These are phyloP conservation scores for Chymomyza costata DNA, from an alignment of 1,140 invertebrate genomes.

Conservation along the genomic window DNA sequence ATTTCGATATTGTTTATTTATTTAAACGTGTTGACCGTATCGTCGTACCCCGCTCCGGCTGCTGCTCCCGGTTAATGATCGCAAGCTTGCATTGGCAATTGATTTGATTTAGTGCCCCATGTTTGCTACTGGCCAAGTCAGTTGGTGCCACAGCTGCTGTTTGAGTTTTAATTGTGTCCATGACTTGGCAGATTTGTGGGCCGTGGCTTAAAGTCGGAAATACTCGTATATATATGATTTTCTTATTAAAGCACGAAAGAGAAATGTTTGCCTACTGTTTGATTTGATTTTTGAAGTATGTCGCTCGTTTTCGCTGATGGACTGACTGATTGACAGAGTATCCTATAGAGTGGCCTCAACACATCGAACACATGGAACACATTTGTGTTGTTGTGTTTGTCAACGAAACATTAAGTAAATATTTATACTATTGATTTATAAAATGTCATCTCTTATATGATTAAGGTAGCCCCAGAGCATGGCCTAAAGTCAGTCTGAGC, in stretches of 20 bases:
- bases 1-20: conserved; percentile 62
- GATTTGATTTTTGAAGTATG: conserved; percentile 69
- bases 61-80: conserved; percentile 37
- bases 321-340: too few species aligned
- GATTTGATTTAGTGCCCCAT: conserved; percentile 69
- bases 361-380: too few species aligned
- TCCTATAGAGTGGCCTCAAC: too few species aligned
- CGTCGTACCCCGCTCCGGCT: neutral
- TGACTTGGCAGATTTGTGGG: conserved; percentile 38
- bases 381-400: too few species aligned
- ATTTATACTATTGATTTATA: conserved; percentile 66
- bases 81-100: conserved; percentile 58
- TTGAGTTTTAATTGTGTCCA: conserved; percentile 64
- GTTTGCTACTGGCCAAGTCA: conserved; percentile 44
- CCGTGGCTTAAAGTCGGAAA: conserved; percentile 47
- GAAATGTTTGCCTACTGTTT: conserved; percentile 49
- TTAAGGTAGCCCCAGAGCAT: conserved; percentile 1
- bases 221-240: conserved; percentile 66
- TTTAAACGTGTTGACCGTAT: conserved; percentile 41
- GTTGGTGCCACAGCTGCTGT: conserved; percentile 46
- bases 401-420: conserved; percentile 51
- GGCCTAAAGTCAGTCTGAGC: too few species aligned
- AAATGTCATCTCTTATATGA: conserved; percentile 29
- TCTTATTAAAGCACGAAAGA: conserved; percentile 42
- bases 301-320: too few species aligned